phyloP scores from a whole-genome alignment of 1,140 invertebrate species.

The Ooceraea biroi region DNA sequence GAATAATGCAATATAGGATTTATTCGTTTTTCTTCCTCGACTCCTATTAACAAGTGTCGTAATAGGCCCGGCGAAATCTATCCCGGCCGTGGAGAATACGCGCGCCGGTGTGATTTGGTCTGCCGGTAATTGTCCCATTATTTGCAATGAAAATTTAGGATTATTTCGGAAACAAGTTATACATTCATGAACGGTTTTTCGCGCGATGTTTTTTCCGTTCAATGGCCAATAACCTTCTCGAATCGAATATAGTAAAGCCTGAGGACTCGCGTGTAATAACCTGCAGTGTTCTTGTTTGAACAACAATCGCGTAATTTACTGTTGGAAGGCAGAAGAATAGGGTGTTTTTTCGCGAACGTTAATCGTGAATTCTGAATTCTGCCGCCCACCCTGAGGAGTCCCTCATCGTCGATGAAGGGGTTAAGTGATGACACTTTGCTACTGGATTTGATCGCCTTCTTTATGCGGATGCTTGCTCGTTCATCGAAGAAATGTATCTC shows the following conservation, averaged over 20 bases:
- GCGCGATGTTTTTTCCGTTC: neutral
- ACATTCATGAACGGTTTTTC: neutral
- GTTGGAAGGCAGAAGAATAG: neutral
- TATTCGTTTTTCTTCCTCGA: neutral
- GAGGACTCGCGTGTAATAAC: neutral
- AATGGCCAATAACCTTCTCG: neutral
- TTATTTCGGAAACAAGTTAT: neutral
- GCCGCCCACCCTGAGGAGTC: constrained; percentile 2
- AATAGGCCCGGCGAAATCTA: no score
- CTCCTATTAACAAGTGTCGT: no score
- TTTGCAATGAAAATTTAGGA: neutral
- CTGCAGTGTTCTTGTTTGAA: neutral
- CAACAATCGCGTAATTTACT: neutral
- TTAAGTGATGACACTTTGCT: neutral
- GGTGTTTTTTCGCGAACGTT: neutral
- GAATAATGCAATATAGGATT: neutral
- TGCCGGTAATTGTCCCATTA: neutral
- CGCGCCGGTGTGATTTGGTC: neutral
- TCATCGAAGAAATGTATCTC: no score
- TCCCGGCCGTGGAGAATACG: no score
- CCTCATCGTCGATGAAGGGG: neutral
- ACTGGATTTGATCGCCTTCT: no score
- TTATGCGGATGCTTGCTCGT: no score
- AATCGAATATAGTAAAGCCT: neutral
- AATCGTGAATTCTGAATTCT: neutral